phyloP scores from a whole-genome alignment of 2,797 vertebrate species.

The Pachyuromys duprasi region DNA sequence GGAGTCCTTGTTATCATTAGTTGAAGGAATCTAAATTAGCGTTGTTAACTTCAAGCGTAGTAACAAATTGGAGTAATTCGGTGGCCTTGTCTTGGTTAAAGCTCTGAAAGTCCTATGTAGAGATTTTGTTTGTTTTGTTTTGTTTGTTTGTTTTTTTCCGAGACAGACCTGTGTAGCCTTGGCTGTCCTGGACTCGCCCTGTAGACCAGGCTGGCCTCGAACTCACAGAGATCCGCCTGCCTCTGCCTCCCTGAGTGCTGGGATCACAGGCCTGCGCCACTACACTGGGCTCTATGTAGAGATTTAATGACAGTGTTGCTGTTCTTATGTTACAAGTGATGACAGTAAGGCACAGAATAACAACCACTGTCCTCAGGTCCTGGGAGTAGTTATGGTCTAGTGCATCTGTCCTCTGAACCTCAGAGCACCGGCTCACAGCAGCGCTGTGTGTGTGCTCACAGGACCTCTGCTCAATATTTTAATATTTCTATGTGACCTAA shows the following conservation, averaged over 20 bases:
- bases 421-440: neutral
- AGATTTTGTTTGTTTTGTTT: neutral
- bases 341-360: neutral
- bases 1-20: neutral
- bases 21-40: neutral
- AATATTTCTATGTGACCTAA: neutral
- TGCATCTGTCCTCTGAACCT: neutral
- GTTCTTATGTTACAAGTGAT: slow-evolving; percentile 17
- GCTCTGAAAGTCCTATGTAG: neutral
- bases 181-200: too few relatives aligned
- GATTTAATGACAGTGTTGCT: neutral
- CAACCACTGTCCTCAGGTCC: neutral
- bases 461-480: neutral
- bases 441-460: neutral
- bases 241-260: too few relatives aligned
- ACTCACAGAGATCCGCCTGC: too few relatives aligned
- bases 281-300: neutral
- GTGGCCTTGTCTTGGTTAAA: neutral
- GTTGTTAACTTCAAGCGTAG: neutral
- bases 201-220: too few relatives aligned
- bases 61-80: neutral
- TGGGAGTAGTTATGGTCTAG: accelerated
- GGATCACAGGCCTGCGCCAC: too few relatives aligned
- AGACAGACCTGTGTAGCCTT: too few relatives aligned
- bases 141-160: too few relatives aligned